Evolutionary conservation across 2,113 vertebrate species (phyloP).

Genomic region (Pelvicachromis taeniatus): DNA sequence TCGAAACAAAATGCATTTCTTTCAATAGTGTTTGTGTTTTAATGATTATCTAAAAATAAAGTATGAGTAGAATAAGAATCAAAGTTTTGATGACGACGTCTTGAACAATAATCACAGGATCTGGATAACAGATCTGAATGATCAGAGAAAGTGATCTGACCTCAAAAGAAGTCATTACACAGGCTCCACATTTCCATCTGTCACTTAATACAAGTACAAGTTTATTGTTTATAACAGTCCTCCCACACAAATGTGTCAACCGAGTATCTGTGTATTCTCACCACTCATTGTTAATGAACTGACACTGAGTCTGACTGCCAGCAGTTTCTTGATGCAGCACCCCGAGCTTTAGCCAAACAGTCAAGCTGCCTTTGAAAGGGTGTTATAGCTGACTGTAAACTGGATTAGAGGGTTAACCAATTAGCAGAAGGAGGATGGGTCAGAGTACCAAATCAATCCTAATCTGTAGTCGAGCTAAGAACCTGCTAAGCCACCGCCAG

Average conservation of each 20-base stretch:
- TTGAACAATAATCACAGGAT: background rate
- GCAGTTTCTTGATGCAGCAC: conserved; percentile 5
- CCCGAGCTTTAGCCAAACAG: conserved; percentile 26
- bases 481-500: conserved; percentile 25
- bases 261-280: conserved; percentile 1
- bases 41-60: background rate
- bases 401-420: conserved; percentile 65
- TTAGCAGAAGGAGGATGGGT: conserved; percentile 60
- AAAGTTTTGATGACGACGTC: background rate
- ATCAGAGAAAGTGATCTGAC: background rate
- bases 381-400: conserved; percentile 35
- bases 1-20: background rate
- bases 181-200: background rate
- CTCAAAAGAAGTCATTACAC: background rate
- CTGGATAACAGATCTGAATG: background rate
- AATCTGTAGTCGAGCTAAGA: conserved; percentile 37
- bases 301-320: conserved; percentile 25
- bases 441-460: conserved; percentile 44
- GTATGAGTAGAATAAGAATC: background rate
- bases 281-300: conserved; percentile 26
- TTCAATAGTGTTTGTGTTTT: background rate
- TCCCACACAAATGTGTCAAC: conserved; percentile 11
- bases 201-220: background rate
- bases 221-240: conserved; percentile 6
- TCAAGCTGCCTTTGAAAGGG: conserved; percentile 23